Evolutionary conservation across 2,797 vertebrate species (phyloP).

Genomic region (Esox lucius): DNA sequence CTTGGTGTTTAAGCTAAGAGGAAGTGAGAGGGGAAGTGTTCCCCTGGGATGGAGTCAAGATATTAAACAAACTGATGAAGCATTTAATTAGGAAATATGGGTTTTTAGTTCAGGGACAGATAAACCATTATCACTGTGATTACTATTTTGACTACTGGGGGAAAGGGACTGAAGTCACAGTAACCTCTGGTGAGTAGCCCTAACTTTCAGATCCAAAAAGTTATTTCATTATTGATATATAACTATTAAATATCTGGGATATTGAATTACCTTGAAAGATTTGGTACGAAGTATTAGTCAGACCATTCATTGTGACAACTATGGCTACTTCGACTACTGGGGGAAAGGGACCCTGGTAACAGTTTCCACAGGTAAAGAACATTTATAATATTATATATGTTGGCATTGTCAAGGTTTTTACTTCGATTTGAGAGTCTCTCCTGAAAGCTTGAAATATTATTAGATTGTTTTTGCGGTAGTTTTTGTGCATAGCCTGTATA

Average conservation of each 20-base stretch:
- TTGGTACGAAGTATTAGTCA: not conserved
- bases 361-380: constrained; percentile 12
- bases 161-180: constrained; percentile 69
- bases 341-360: constrained; percentile 19
- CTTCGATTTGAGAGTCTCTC: not conserved
- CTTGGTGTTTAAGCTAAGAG: constrained; percentile 18
- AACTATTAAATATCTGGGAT: no score
- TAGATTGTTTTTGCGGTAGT: constrained; percentile 9
- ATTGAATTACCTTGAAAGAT: not conserved
- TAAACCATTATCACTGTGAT: constrained; percentile 49
- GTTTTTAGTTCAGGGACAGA: constrained; percentile 44
- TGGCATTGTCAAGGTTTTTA: not conserved
- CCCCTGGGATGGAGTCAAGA: constrained; percentile 34
- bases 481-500: constrained; percentile 38
- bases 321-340: constrained; percentile 21
- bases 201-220: not conserved
- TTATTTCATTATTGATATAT: no score
- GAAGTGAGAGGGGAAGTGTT: constrained; percentile 30
- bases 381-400: not conserved
- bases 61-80: constrained; percentile 17
- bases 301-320: not conserved
- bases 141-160: constrained; percentile 62
- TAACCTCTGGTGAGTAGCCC: constrained; percentile 64
- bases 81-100: not conserved
- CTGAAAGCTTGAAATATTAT: constrained; percentile 26